Conservation (phyloP, 2,113 vertebrate species). For the Chionis minor region DNA sequence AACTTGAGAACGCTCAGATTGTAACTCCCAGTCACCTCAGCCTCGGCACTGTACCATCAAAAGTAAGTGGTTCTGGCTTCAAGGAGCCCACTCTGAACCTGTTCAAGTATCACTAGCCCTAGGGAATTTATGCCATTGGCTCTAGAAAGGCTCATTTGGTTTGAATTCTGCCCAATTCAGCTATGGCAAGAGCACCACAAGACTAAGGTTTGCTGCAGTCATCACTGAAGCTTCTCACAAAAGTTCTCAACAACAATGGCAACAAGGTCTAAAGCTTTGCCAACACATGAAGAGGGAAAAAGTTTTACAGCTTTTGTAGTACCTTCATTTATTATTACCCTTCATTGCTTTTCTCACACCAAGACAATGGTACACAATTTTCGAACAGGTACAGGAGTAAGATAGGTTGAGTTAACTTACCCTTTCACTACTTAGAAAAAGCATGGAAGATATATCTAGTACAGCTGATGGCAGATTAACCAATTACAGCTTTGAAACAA, state of each 20-base stretch:
- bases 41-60: background rate
- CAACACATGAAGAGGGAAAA: background rate
- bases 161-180: background rate
- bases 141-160: background rate
- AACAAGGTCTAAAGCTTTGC: background rate
- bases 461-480: background rate
- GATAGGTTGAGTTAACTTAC: background rate
- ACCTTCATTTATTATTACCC: background rate
- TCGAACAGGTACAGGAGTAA: background rate
- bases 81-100: background rate
- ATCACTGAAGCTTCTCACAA: background rate
- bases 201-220: background rate
- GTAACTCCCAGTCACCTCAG: background rate
- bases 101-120: background rate
- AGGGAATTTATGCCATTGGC: background rate
- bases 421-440: background rate
- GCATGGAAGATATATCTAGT: background rate
- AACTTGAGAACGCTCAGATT: background rate
- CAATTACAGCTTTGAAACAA: background rate
- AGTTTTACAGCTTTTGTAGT: background rate
- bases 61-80: background rate
- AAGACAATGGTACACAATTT: background rate
- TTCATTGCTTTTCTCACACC: accelerated
- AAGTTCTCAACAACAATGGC: background rate
- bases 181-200: background rate